Evolutionary conservation across 2,113 vertebrate genomes (phyloP).

Genomic region (Progne subis): DNA sequence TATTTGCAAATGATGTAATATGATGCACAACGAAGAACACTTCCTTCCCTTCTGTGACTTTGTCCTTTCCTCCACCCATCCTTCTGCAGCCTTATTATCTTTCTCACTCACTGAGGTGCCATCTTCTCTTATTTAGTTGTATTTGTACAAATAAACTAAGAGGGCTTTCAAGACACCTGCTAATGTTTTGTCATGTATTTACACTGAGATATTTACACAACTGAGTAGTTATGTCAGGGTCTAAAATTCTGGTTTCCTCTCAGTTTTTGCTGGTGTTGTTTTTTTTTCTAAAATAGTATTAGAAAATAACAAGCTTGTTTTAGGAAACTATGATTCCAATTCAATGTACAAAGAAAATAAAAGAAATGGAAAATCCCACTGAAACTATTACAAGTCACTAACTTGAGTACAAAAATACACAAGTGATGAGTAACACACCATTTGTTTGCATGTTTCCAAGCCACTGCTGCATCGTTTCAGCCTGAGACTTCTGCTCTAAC

Average conservation of each 20-base stretch:
- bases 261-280: neutral
- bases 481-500: slow-evolving; percentile 77
- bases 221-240: neutral
- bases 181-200: neutral
- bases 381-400: neutral
- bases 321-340: neutral
- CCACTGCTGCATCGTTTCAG: slow-evolving; percentile 85
- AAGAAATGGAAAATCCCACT: neutral
- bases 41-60: slow-evolving; percentile 68
- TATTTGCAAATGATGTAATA: slow-evolving; percentile 32
- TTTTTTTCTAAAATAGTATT: neutral
- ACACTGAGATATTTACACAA: neutral
- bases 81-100: slow-evolving; percentile 56
- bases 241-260: neutral
- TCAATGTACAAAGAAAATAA: neutral
- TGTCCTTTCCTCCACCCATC: slow-evolving; percentile 33
- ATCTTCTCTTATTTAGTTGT: neutral
- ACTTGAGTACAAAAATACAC: neutral
- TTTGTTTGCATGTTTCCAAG: slow-evolving; percentile 79
- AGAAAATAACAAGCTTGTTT: neutral
- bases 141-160: neutral
- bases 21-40: slow-evolving; percentile 5
- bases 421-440: slow-evolving; percentile 29
- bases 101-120: neutral
- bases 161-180: neutral